Base-by-base conservation (phyloP, 2,888 invertebrate species). In the Andrena marginata region DNA sequence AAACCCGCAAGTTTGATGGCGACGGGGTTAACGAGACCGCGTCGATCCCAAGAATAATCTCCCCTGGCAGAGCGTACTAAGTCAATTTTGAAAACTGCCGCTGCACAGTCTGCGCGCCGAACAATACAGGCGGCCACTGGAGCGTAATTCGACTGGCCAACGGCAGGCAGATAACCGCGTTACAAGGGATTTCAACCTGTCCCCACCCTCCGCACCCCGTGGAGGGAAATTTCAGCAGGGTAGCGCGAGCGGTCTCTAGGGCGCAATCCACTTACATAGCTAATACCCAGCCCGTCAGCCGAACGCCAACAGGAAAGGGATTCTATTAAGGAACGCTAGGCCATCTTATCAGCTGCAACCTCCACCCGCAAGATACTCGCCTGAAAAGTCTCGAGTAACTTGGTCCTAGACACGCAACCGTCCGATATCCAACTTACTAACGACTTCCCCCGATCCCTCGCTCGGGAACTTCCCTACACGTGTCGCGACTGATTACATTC, bases 201-300 rank as follows among this genome's bases (percentile, higher is more conserved):
- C 64, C 64, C 51, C 23, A 3, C n/a, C 5, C 42, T 7, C 23
- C 31, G 23, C 26, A 23, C 10, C 26, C 26, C 20, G 29, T n/a
- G 31, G 20, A 62, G 35, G 35, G 76, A 80, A 82, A 87, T 85
- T 87, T 87, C 80, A 85, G 59, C 71, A 60, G 70, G 85, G 31
- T 72, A 49, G 67, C 70, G 59, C 73, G 72, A 80, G 56, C 67
- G 16, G 71, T 60, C 85, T 63, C 81, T 23, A n/a, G 79, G 77
- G 87, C 80, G 76, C 87, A 79, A 87, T 87, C 77, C 79, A 84
- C 81, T 87, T 83, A 87, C 80, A 80, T 73, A 73, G 85, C 79
- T 86, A 87, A 87, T 85, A 87, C 65, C 76, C 62, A n/a, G 62
- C 51, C 69, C 68, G 78, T 62, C 77, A 60, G 49, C 69, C 76